Evolutionary conservation across 2,888 invertebrate genomes (phyloP).

Genomic region (Mayetiola destructor): DNA sequence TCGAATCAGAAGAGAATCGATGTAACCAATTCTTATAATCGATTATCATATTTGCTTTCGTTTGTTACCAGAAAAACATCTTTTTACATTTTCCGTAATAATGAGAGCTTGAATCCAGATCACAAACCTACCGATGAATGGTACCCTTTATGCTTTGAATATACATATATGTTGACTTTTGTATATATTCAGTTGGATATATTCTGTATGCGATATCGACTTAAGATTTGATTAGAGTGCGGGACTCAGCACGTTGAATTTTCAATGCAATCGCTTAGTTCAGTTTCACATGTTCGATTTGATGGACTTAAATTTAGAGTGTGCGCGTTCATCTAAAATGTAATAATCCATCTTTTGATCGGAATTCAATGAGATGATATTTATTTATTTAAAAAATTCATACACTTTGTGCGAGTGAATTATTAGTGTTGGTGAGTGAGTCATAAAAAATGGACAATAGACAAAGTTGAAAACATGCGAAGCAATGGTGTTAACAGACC

Average conservation of each 20-base stretch:
- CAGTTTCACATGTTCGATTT: neutral
- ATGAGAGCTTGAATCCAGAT: too few species aligned
- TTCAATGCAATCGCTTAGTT: neutral
- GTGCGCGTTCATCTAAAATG: neutral
- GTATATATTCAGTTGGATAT: too few species aligned
- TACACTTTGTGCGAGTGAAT: neutral
- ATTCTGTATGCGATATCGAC: too few species aligned
- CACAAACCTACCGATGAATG: too few species aligned
- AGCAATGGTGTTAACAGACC: neutral
- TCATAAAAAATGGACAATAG: neutral
- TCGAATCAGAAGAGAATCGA: too few species aligned
- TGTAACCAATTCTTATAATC: too few species aligned
- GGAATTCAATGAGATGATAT: too few species aligned
- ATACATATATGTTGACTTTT: too few species aligned
- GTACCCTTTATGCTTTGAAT: too few species aligned
- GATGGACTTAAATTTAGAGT: neutral
- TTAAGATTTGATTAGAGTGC: constrained; percentile 11
- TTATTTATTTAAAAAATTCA: neutral
- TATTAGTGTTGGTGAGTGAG: neutral
- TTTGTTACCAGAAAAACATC: too few species aligned
- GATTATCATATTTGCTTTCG: too few species aligned
- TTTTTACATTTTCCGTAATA: too few species aligned
- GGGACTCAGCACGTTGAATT: neutral
- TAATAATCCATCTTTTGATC: neutral
- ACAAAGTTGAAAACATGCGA: neutral